These are phyloP conservation scores for Protonemura montana DNA, from an alignment of 2,888 invertebrate genomes.

Conservation along the genomic window DNA sequence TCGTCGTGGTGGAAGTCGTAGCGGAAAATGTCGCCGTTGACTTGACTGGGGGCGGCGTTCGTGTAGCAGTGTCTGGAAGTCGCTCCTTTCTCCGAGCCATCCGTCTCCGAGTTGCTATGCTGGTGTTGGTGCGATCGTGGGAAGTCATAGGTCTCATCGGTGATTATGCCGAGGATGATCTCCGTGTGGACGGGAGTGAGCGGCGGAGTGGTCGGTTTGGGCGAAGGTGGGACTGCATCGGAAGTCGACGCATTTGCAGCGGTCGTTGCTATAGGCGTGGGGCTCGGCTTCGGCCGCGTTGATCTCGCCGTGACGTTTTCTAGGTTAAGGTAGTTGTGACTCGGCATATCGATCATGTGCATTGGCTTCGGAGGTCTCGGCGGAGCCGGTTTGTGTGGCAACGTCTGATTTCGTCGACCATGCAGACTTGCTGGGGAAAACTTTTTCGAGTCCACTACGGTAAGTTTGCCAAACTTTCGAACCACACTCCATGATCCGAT, in stretches of 20 bases:
- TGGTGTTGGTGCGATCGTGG: conserved; percentile 69
- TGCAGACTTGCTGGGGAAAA: conserved; percentile 53
- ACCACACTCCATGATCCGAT: conserved; percentile 61
- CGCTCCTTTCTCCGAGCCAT: conserved; percentile 52
- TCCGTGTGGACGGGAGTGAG: conserved; percentile 38
- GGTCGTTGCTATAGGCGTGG: conserved; percentile 55
- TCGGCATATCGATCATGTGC: conserved; percentile 60
- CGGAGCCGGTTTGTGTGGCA: conserved; percentile 62
- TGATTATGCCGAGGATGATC: conserved; percentile 49
- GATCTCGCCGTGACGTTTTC: conserved; percentile 52
- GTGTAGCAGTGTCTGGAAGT: conserved; percentile 65
- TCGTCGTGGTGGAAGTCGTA: conserved; percentile 63
- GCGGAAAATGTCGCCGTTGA: conserved; percentile 63
- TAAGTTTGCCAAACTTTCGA: conserved; percentile 67
- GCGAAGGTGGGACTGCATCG: conserved; percentile 29
- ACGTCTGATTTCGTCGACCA: conserved; percentile 46
- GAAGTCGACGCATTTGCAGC: conserved; percentile 54
- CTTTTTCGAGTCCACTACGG: conserved; percentile 52
- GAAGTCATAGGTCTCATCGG: conserved; percentile 66
- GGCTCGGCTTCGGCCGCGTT: conserved; percentile 22
- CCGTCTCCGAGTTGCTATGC: conserved; percentile 43
- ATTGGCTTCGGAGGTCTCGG: conserved; percentile 81
- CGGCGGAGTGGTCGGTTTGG: conserved; percentile 25
- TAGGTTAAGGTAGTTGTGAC: conserved; percentile 62
- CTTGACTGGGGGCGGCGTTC: conserved; percentile 65